phyloP scores from a whole-genome alignment of 2,113 vertebrate genomes.

The Lagopus leucura region DNA sequence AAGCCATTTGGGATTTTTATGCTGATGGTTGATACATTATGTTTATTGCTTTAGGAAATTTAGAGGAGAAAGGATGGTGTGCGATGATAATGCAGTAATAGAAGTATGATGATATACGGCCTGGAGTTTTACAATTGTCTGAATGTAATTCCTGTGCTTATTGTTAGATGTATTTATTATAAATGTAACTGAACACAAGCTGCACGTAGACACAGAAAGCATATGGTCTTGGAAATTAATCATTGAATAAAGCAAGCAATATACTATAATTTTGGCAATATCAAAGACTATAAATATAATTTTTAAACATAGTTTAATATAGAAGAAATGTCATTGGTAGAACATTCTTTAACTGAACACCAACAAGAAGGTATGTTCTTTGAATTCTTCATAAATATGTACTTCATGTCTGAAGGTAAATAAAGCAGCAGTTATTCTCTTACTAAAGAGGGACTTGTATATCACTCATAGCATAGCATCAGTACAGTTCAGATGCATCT shows the following conservation, averaged over 20 bases:
- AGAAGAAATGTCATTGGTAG: neutral
- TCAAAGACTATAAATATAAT: neutral
- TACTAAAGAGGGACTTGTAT: neutral
- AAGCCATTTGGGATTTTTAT: conserved; percentile 63
- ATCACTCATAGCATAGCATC: neutral
- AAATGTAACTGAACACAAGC: conserved; percentile 14
- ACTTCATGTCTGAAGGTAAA: neutral
- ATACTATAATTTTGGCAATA: neutral
- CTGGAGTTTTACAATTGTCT: conserved; percentile 41
- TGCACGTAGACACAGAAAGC: neutral
- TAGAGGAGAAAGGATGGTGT: conserved; percentile 22
- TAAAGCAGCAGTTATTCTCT: neutral
- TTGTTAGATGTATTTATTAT: neutral
- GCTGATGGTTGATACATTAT: conserved; percentile 38
- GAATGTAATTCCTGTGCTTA: neutral
- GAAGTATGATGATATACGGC: conserved; percentile 16
- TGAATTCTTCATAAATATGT: neutral
- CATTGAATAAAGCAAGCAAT: neutral
- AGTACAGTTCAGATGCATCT: neutral
- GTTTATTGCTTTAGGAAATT: conserved; percentile 68
- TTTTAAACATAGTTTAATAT: no score
- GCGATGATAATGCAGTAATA: conserved; percentile 28
- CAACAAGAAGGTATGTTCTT: neutral
- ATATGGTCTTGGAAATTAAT: conserved; percentile 23
- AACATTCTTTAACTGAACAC: neutral